Evolutionary conservation across 2,113 vertebrate genomes (phyloP), one percentile per base, ranked within the genome.

Genomic region (Chrysemys picta): DNA sequence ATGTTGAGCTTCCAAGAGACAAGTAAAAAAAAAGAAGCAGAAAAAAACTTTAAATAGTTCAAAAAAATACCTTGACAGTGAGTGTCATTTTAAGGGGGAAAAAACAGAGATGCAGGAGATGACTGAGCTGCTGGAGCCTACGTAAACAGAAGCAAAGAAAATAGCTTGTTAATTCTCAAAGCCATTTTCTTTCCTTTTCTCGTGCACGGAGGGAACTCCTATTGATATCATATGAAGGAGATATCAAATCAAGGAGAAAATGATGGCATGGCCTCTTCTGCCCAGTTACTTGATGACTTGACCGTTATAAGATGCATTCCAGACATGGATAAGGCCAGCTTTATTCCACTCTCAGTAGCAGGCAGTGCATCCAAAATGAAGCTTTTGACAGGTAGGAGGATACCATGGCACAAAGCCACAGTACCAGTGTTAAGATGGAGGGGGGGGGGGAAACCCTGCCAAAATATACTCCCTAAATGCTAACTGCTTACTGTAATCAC

Each of bases 401-500:
- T 96, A 95, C 47, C 72, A 45, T 98, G 97, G 96, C 96, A 95
- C 25, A 84, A 93, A 97, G 96, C 97, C 95, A 98, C 91, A 82
- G 90, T 22, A 94, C 79, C 94, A 83, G 57, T 19, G 25, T 56
- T 94, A 79, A 96, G 92, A 79, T 95, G 87, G n/a, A n/a, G 78
- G 83, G 89, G 25, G 31, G 53, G 79, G 75, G 89, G 91, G 52
- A 45, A 45, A 35, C 80, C 91, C 91, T 98, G 96, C 93, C 97
- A 98, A 98, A 96, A 94, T 75, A 93, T 4, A 97, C 98, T 98
- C 98, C 97, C 69, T 53, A 62, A 93, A 95, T 96, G 83, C 54
- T 95, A 90, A 95, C 95, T 97, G 97, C 94, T 85, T 87, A 93
- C 96, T 98, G 96, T 97, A 98, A 97, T 97, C 97, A 7, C 98